Percentiles rank a stretch among this genome's conserved stretches.
Conservation (phyloP, 2,888 invertebrate species). For the Mesoligia furuncula region DNA sequence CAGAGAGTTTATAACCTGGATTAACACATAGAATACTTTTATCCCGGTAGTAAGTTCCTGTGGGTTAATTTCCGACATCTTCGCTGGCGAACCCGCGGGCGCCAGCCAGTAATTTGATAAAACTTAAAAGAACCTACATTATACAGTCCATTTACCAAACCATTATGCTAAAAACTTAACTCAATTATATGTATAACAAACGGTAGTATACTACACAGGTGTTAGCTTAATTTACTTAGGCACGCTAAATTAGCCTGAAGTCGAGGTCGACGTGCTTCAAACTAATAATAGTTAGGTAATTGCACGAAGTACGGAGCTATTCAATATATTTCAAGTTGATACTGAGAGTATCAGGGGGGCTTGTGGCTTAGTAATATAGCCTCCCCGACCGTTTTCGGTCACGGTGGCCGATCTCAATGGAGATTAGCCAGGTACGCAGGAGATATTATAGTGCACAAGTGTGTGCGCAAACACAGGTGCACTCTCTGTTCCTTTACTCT, state of each 20-base stretch:
- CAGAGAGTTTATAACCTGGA: background rate
- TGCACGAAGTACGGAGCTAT: background rate
- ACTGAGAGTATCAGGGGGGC: background rate
- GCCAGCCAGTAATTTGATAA: background rate
- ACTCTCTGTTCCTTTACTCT: too few relatives aligned
- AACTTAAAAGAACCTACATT: constrained; percentile 14
- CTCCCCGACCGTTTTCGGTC: too few relatives aligned
- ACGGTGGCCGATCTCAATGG: too few relatives aligned
- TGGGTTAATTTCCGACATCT: background rate
- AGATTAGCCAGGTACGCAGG: too few relatives aligned
- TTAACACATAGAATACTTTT: background rate
- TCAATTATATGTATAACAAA: constrained; percentile 40
- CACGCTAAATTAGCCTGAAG: constrained; percentile 40
- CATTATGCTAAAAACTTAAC: constrained; percentile 50
- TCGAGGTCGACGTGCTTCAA: constrained; percentile 41
- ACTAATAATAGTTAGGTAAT: constrained; percentile 13
- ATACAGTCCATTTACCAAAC: constrained; percentile 51
- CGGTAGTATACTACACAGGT: constrained; percentile 20
- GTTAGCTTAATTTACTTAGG: constrained; percentile 61
- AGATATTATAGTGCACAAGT: too few relatives aligned
- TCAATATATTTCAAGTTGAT: background rate
- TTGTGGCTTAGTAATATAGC: too few relatives aligned
- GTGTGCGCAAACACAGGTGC: too few relatives aligned
- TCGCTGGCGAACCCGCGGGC: background rate
- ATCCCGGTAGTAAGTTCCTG: background rate